Evolutionary conservation across 1,140 invertebrate genomes (phyloP).

Genomic region (Phymastichus coffea): DNA sequence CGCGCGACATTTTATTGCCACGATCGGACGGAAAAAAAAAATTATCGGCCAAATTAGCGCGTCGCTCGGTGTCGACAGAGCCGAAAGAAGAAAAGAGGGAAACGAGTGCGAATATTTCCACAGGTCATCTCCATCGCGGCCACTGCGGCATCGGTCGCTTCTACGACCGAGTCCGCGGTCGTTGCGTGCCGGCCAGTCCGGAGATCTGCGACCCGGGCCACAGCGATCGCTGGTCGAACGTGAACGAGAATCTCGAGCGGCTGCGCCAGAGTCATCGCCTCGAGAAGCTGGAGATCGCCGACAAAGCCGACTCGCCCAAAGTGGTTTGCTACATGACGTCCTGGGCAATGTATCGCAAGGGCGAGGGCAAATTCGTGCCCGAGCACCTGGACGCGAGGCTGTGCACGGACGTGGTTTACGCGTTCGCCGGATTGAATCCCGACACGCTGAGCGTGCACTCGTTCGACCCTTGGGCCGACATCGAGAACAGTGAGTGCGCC

Average conservation of each 20-base stretch:
- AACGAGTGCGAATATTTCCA: no score
- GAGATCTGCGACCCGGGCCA: conserved; percentile 42
- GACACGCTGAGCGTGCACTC: conserved; percentile 72
- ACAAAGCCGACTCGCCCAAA: conserved; percentile 51
- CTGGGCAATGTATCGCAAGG: conserved; percentile 84
- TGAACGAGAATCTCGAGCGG: conserved; percentile 22
- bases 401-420: conserved; percentile 87
- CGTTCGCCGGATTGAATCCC: conserved; percentile 83
- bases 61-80: no score
- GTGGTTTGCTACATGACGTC: conserved; percentile 87
- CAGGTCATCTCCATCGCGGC: conserved; percentile 42
- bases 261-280: conserved; percentile 33
- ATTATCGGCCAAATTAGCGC: no score
- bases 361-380: conserved; percentile 79
- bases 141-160: conserved; percentile 43
- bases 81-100: no score
- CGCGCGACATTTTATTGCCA: no score
- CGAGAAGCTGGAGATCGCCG: conserved; percentile 36
- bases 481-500: conserved; percentile 75
- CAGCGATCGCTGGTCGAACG: conserved; percentile 22
- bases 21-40: no score
- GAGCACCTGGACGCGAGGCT: conserved; percentile 78
- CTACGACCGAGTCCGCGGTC: conserved; percentile 33
- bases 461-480: conserved; percentile 82
- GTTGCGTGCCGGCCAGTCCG: conserved; percentile 39